Conservation (phyloP, 64 coral and sea anemone species). For the Stichodactyla mertensii region DNA sequence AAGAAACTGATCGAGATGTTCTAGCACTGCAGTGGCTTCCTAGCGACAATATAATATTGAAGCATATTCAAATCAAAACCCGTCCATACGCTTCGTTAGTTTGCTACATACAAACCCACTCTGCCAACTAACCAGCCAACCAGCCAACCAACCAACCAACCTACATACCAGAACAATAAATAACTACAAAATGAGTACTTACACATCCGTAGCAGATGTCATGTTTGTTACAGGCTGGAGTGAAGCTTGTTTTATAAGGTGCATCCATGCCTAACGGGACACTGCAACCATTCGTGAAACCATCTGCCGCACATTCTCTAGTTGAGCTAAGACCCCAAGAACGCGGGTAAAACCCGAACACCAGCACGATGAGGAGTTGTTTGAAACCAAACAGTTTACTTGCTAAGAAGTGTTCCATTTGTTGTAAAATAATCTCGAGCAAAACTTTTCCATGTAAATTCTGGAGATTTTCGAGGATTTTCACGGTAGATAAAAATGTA, state of each 20-base stretch:
- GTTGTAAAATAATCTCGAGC: background rate
- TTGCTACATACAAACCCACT: no score
- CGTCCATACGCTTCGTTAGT: no score
- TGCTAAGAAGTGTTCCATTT: background rate
- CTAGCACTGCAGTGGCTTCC: no score
- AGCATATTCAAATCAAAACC: no score
- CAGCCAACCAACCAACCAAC: no score
- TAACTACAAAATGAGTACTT: conserved; percentile 40
- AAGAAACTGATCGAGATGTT: no score
- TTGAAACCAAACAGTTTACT: background rate
- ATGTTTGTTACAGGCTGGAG: conserved; percentile 93
- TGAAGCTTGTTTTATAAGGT: conserved; percentile 82
- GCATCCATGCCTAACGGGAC: conserved; percentile 88
- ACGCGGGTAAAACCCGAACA: background rate
- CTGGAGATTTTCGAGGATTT: background rate
- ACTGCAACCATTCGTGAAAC: conserved; percentile 81
- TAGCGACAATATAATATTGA: no score
- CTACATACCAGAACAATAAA: background rate
- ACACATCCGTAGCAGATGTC: conserved; percentile 99
- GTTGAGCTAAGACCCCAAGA: conserved; percentile 19
- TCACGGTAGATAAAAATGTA: background rate
- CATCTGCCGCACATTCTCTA: conserved; percentile 79
- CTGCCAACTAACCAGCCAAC: no score
- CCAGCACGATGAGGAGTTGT: background rate
- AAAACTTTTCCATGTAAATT: background rate